phyloP scores from a whole-genome alignment of 2,797 vertebrate genomes.

The Sciurus carolinensis region DNA sequence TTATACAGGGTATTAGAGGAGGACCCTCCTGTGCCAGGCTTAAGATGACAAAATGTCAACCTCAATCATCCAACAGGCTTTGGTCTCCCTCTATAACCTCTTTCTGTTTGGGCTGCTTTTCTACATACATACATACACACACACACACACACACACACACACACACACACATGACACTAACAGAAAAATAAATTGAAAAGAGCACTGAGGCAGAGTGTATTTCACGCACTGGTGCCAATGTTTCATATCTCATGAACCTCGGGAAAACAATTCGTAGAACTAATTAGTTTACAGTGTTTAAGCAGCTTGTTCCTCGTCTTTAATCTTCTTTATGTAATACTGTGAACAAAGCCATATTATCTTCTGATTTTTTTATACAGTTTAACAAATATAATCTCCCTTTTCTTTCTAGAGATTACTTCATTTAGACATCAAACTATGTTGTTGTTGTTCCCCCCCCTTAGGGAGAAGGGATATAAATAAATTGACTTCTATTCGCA shows the following conservation, averaged over 20 bases:
- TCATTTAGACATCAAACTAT: conserved; percentile 90
- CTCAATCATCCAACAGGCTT: conserved; percentile 85
- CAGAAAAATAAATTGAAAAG: conserved; percentile 93
- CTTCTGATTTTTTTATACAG: conserved; percentile 88
- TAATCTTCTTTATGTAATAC: conserved; percentile 92
- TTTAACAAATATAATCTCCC: conserved; percentile 90
- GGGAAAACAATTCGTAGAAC: conserved; percentile 91
- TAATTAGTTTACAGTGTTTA: conserved; percentile 94
- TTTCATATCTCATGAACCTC: conserved; percentile 91
- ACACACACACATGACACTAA: conserved; percentile 84
- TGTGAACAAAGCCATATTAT: conserved; percentile 91
- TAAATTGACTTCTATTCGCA: conserved; percentile 76
- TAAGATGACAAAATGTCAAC: conserved; percentile 88
- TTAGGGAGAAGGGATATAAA: conserved; percentile 79
- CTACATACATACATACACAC: neutral
- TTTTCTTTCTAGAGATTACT: conserved; percentile 87
- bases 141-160: conserved; percentile 79
- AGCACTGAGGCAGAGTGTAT: conserved; percentile 91
- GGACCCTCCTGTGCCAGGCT: conserved; percentile 20
- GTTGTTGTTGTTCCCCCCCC: conserved; percentile 30
- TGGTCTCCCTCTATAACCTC: conserved; percentile 85
- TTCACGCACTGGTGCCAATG: conserved; percentile 90
- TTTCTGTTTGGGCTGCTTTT: conserved; percentile 84
- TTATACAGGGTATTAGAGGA: conserved; percentile 84
- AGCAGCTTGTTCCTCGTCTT: conserved; percentile 91